Conservation (phyloP, 2,888 invertebrate genomes). For the Tineola bisselliella region DNA sequence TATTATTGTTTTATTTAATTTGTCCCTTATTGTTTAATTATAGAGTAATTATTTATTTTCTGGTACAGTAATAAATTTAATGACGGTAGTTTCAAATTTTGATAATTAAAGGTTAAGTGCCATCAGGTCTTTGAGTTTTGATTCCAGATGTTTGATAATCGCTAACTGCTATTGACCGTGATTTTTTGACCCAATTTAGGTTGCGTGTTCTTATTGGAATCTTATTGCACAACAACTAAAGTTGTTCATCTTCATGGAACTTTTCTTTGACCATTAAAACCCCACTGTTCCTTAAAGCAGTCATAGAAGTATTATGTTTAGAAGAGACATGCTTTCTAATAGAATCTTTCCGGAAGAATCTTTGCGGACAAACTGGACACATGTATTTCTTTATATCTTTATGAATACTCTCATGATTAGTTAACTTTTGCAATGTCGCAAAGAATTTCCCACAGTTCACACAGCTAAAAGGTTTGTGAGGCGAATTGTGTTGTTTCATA, state of each 20-base stretch:
- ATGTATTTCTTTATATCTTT: neutral
- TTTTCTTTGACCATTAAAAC: neutral
- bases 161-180: too few relatives aligned
- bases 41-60: too few relatives aligned
- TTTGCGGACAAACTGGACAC: constrained; percentile 1
- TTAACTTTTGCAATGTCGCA: neutral
- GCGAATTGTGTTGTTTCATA: neutral
- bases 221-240: too few relatives aligned
- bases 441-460: neutral
- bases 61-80: too few relatives aligned
- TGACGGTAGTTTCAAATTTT: too few relatives aligned
- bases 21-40: too few relatives aligned
- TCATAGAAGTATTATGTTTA: constrained; percentile 1
- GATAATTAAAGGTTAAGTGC: too few relatives aligned
- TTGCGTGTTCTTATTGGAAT: too few relatives aligned
- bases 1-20: constrained; percentile 5
- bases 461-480: neutral
- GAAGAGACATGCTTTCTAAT: neutral
- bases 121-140: too few relatives aligned
- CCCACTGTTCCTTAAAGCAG: neutral
- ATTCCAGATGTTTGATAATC: too few relatives aligned
- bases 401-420: neutral
- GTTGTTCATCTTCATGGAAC: neutral
- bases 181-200: too few relatives aligned
- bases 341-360: neutral